Evolutionary conservation across 2,113 vertebrate species (phyloP), one percentile per base, ranked within the genome.

Genomic region (Megaceryle maxima): DNA sequence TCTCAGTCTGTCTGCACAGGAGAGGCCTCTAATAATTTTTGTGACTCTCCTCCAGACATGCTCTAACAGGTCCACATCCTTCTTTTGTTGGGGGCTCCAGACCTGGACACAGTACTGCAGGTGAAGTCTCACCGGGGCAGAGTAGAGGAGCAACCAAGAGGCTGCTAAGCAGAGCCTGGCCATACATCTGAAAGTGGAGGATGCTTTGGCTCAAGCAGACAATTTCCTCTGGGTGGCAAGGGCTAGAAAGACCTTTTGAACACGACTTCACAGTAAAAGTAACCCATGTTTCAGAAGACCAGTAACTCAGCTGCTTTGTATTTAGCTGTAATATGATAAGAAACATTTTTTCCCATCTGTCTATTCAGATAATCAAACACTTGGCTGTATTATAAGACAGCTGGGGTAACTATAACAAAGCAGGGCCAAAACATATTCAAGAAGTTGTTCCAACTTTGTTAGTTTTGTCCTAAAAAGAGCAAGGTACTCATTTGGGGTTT

Each of bases 391-490:
- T 81, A 5, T 41, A 88, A 53, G 35, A 88, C 35, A 64, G 50
- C 86, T 93, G 69, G 33, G 57, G 29, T 78, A 88, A 69, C 66
- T 68, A 13, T 46, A 87, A 44, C 6, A 5, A 74, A 24, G 56
- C 56, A 15, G 18, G 43, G 83, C 60, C 88, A 95, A 86, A 92
- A 46, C 9, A 64, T 68, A 95, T 75, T 86, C 86, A 94, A 83
- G 85, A 88, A 56, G 43, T 64, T 88, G 62, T 82, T 94, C 43
- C 64, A 95, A 95, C 18, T 19, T 84, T 56, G 66, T 92, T 84
- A 81, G 21, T 50, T 90, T 88, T 41, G 19, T 79, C 73, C 69
- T 92, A 72, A 86, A 84, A 93, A 86, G 28, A 87, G 51, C 26
- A 88, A 86, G 83, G 77, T 91, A 86, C 15, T 93, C 44, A 7